A percentile compares a stretch with the other conserved stretches of the same genome.
Conservation (phyloP, 1,140 invertebrate species). For the Tribolium madens region DNA sequence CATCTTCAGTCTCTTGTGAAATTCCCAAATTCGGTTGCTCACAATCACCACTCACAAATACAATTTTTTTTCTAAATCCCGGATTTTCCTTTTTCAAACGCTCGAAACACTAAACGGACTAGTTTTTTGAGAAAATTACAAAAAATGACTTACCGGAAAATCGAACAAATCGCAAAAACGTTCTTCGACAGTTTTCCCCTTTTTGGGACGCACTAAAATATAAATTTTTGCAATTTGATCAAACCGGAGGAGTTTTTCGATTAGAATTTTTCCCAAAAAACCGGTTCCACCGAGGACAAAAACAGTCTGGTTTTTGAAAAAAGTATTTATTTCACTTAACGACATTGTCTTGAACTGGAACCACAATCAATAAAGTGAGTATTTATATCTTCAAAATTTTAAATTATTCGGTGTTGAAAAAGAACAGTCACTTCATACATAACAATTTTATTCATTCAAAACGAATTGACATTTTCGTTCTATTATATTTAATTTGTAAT, state of each 20-base stretch:
- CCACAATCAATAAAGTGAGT: too few species aligned
- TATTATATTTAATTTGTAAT: too few species aligned
- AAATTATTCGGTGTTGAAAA: too few species aligned
- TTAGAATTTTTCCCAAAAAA: slow-evolving; percentile 87
- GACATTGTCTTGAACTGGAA: too few species aligned
- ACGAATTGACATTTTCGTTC: too few species aligned
- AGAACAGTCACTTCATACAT: too few species aligned
- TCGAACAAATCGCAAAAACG: slow-evolving; percentile 71
- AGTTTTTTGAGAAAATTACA: neutral
- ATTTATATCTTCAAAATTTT: too few species aligned
- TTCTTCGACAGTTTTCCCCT: slow-evolving; percentile 71
- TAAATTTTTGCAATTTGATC: slow-evolving; percentile 76
- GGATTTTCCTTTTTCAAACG: slow-evolving; percentile 62
- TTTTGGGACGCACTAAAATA: slow-evolving; percentile 80
- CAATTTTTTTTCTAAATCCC: slow-evolving; percentile 75
- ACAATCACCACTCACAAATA: slow-evolving; percentile 74
- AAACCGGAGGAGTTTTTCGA: slow-evolving; percentile 85
- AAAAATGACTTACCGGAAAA: slow-evolving; percentile 67
- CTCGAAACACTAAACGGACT: slow-evolving; percentile 33
- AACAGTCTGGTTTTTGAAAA: slow-evolving; percentile 12
- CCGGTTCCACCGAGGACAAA: slow-evolving; percentile 83
- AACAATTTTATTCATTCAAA: too few species aligned
- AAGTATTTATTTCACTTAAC: neutral
- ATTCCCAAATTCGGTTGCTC: slow-evolving; percentile 73
- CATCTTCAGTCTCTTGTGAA: slow-evolving; percentile 69